Conservation (phyloP, 2,113 vertebrate genomes). For the Phrynocephalus versicolor region DNA sequence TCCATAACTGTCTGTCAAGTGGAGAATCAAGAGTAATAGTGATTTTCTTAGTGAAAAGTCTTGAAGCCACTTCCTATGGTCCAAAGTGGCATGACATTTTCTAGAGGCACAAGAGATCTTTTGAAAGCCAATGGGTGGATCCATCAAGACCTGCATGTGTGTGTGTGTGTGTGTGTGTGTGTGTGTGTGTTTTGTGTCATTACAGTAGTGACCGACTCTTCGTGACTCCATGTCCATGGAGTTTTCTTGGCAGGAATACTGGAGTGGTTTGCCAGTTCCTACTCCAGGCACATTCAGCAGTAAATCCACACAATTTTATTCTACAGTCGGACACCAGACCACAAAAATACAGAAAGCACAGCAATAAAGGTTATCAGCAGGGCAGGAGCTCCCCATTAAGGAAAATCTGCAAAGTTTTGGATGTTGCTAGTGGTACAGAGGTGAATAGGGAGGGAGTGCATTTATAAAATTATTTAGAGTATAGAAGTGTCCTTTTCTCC, state of each 20-base stretch:
- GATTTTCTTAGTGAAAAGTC: background rate
- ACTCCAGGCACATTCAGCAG: too few relatives aligned
- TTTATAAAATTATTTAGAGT: background rate
- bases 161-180: too few relatives aligned
- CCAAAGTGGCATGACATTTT: background rate
- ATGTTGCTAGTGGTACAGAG: background rate
- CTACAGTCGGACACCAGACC: background rate
- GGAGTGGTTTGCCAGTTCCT: too few relatives aligned
- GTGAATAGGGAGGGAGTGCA: too few relatives aligned
- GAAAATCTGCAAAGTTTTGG: background rate
- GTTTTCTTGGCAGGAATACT: too few relatives aligned
- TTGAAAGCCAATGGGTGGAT: background rate
- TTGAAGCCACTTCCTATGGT: too few relatives aligned
- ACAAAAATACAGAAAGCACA: background rate
- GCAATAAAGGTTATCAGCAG: background rate
- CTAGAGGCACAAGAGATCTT: background rate
- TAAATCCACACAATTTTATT: background rate
- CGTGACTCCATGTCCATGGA: too few relatives aligned
- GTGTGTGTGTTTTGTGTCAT: too few relatives aligned
- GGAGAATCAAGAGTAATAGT: background rate
- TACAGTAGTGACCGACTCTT: too few relatives aligned
- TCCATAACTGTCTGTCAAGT: too few relatives aligned
- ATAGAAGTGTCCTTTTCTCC: background rate
- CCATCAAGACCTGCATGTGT: background rate
- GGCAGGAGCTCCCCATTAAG: background rate